phyloP scores from a whole-genome alignment of 2,113 vertebrate species.

The Grallaria varia region DNA sequence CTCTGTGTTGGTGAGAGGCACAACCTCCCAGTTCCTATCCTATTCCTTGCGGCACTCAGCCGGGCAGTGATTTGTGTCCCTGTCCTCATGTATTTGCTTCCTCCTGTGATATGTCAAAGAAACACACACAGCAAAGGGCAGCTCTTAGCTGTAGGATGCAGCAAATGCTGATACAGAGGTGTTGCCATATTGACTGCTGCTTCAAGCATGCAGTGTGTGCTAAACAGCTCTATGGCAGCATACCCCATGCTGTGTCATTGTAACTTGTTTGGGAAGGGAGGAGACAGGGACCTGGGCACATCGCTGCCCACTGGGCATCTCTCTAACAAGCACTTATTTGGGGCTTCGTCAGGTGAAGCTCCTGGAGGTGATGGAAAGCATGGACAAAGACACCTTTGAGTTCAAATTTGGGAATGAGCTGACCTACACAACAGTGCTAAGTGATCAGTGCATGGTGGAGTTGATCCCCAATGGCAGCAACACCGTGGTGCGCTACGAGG shows the following conservation, averaged over 20 bases:
- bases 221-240: not conserved
- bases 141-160: not conserved
- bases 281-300: not conserved
- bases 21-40: not conserved
- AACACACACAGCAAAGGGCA: not conserved
- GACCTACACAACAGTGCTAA: slow-evolving; percentile 91
- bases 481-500: slow-evolving; percentile 84
- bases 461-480: slow-evolving; percentile 85
- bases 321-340: not conserved
- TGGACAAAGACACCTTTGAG: slow-evolving; percentile 94
- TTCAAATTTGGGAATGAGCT: slow-evolving; percentile 95
- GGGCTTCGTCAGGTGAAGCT: slow-evolving; percentile 85
- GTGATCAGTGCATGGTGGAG: slow-evolving; percentile 87
- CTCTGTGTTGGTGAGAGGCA: slow-evolving; percentile 86
- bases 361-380: slow-evolving; percentile 93
- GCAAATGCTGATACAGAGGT: not conserved
- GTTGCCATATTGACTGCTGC: not conserved
- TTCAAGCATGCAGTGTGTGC: not conserved
- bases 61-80: not conserved
- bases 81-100: not conserved
- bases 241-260: not conserved
- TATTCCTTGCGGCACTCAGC: not conserved
- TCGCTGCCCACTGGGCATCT: not conserved
- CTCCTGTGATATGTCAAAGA: not conserved
- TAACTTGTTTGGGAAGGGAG: not conserved